Evolutionary conservation across 2,888 invertebrate species (phyloP), one percentile per base, ranked within the genome.

Genomic region (Subacronicta megacephala): DNA sequence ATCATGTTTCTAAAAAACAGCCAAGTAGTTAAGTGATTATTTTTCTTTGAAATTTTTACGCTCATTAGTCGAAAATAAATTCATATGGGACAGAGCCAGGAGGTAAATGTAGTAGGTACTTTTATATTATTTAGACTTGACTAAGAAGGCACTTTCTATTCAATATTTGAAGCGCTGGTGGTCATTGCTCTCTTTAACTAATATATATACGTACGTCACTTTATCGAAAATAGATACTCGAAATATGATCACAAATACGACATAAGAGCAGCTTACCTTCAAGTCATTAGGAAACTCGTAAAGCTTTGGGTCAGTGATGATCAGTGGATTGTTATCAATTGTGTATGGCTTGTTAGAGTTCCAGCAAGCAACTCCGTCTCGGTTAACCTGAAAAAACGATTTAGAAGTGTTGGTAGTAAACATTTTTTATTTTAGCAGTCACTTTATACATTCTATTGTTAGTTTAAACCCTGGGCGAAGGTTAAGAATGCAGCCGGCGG

Each of bases 281-380:
- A 98, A 81, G 78, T 98, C 98, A 77, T 97, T 97, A 7, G 97
- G 97, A 83, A 97, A 98, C 50, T 97, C 95, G 60, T 96, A 89
- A 7, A 95, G 95, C 33, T 94, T 93, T n/a, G 96, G 94, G 80
- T 97, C 96, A 46, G 95, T 95, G 57, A 96, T 95, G 7, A 97
- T 95, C 0, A 97, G 89, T 0, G 95, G 96, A 79, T 96, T 95
- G 79, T 95, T 97, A 41, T 96, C 95, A 0, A 95, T 90, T 20
- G 93, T 95, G 75, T 96, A 95, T 0, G 96, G 95, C 67, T 95
- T 95, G 46, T 94, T 93, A 0, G 95, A 94, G 81, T 98, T 97
- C 98, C 98, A 98, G 84, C 98, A 98, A 1, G 96, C 97, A 1
- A 98, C 94, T 0, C 96, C 97, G 79, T 98, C 96, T 75, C 95